Percentiles rank a stretch among this genome's conserved stretches.
Evolutionary conservation across 2,113 vertebrate species (phyloP).

Genomic region (Poeciliopsis occidentalis): DNA sequence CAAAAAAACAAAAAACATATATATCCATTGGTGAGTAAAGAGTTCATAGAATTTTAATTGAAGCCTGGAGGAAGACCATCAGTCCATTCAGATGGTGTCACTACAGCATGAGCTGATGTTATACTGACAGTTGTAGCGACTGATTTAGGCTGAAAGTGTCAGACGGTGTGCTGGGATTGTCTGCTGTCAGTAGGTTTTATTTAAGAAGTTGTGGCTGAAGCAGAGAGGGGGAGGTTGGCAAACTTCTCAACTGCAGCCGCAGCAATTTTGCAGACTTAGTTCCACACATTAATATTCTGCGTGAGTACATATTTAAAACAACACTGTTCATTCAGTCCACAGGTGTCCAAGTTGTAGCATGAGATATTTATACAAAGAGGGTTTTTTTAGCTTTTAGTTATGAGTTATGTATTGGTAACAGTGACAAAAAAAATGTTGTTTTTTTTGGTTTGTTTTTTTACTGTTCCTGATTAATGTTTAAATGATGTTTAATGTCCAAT

Average conservation of each 20-base stretch:
- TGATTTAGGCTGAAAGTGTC: slow-evolving; percentile 2
- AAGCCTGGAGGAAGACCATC: not conserved
- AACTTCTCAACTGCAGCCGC: not conserved
- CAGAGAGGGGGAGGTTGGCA: not conserved
- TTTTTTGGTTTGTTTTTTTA: too few relatives aligned
- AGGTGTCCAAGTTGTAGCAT: not conserved
- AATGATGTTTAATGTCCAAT: not conserved
- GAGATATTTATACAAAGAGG: too few relatives aligned
- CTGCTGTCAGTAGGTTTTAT: not conserved
- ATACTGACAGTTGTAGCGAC: not conserved
- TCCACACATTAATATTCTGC: not conserved
- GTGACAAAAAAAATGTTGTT: too few relatives aligned
- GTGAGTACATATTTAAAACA: not conserved
- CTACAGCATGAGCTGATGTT: not conserved
- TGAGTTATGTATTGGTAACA: too few relatives aligned
- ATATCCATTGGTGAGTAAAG: not conserved
- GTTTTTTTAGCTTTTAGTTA: too few relatives aligned
- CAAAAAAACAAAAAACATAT: not conserved
- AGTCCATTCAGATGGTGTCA: not conserved
- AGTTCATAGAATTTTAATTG: not conserved
- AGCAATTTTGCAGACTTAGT: not conserved
- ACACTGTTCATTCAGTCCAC: not conserved
- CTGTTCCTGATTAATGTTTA: too few relatives aligned
- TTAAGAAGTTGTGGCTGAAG: not conserved
- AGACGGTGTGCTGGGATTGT: not conserved